Percentiles rank a stretch among this genome's conserved stretches.
These are phyloP conservation scores for Lepus americanus DNA, from an alignment of 2,113 vertebrate genomes.

Conservation along the genomic window DNA sequence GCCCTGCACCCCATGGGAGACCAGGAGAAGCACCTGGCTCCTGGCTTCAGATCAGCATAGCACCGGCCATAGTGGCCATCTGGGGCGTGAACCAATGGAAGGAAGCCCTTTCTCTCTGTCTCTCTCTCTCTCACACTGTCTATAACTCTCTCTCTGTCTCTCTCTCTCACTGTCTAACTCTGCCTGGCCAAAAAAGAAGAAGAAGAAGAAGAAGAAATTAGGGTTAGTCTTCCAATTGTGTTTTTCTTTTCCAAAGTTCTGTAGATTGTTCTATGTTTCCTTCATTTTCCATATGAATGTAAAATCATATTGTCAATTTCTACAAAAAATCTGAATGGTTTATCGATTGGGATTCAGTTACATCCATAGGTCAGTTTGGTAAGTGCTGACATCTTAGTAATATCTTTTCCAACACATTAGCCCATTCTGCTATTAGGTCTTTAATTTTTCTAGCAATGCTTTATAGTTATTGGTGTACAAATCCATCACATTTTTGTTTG, in stretches of 20 bases:
- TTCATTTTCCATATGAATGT: neutral
- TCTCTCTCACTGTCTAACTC: too few relatives aligned
- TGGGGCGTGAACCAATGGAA: too few relatives aligned
- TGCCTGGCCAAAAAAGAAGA: too few relatives aligned
- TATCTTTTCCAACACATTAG: neutral
- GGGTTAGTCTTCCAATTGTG: neutral
- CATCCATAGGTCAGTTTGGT: neutral
- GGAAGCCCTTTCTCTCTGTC: too few relatives aligned
- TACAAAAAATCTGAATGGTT: neutral
- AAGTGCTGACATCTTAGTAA: neutral
- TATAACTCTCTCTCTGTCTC: too few relatives aligned
- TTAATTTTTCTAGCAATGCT: neutral
- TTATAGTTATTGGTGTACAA: neutral
- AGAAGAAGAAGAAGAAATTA: neutral
- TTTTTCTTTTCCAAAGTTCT: conserved; percentile 10
- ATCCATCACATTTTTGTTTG: too few relatives aligned
- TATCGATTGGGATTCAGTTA: neutral
- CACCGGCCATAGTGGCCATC: too few relatives aligned
- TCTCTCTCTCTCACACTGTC: too few relatives aligned
- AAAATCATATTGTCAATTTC: neutral
- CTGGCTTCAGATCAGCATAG: too few relatives aligned
- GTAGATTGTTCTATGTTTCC: neutral
- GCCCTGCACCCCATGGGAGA: too few relatives aligned
- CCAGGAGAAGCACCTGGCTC: too few relatives aligned
- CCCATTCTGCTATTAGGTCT: too few relatives aligned